Base-by-base conservation (phyloP, 2,113 vertebrate genomes). In the Ceratotherium simum region DNA sequence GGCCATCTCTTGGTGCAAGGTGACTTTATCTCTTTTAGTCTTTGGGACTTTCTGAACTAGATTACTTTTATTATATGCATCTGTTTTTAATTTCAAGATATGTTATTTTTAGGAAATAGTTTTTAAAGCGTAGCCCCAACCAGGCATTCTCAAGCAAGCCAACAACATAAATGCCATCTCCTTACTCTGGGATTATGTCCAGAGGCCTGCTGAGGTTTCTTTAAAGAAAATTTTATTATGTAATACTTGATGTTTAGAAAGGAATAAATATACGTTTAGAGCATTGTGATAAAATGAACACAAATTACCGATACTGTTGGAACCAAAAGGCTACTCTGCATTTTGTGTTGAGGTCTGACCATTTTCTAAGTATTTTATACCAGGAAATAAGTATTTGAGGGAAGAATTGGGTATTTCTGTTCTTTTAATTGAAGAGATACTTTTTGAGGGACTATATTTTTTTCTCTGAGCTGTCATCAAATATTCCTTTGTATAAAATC, bases 1-100 rank as follows among this genome's bases (percentile, higher is more conserved):
- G 99, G 99, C 42, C 99, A 99, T 97, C 99, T 99, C 92, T 98
- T 99, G 85, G 97, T 99, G 86, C 98, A 99, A 98, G 99, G 99
- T 99, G 97, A 98, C 64, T n/a, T 95, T 33, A 14, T 12, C 25
- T 95, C 65, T 90, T 67, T 90, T 76, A 62, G n/a, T 85, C 39
- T 11, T 27, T 86, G 27, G 56, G 20, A 31, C 48, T 69, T 60
- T 86, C 82, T 92, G 27, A 82, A 31, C 7, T 78, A 58, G 27
- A 76, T 65, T 56, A 56, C 29, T 69, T 95, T 56, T 81, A 10
- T 84, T 89, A 12, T 58, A 3, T 51, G 39, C 6, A 21, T 39
- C 85, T 95, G 10, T 72, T 82, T 96, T 95, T 84, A 87, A 72
- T 96, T 87, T 95, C 27, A 82, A 82, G 16, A 17, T 89, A n/a